Evolutionary conservation across 2,113 vertebrate genomes (phyloP), one percentile per base, ranked within the genome.

Genomic region (Canis aureus): DNA sequence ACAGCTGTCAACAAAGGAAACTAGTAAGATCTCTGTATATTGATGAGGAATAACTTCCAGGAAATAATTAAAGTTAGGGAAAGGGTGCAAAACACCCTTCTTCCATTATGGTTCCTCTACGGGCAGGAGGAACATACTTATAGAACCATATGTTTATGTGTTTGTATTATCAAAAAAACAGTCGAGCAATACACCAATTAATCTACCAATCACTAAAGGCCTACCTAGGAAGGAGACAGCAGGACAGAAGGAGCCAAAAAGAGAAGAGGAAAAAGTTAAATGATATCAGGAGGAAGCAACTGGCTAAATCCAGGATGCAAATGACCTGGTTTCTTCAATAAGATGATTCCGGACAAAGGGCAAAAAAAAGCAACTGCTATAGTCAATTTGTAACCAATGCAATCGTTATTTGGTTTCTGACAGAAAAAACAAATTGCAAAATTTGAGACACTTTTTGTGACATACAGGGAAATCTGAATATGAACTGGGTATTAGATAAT

Each of bases 331-430:
- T 89, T 92, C 66, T 49, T 85, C 80, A 96, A 43, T 4, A 80
- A 81, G 60, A 84, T 25, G 4, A 79, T 4, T 71, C 12, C 51
- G 51, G 22, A 43, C 35, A 8, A 84, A 8, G 23, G 23, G 43
- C 4, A 87, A 91, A 25, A 92, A 92, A 90, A 89, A 79, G 2
- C n/a, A 89, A 92, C 0, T 60, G 27, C 81, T 83, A 80, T 11
- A 62, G 15, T 57, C 38, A 89, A 71, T 8, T 8, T 80, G 10
- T 16, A 73, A 81, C 3, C n/a, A 69, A 16, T 32, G 27, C 5
- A 67, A 89, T 87, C 17, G 23, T 86, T 86, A 92, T 67, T 74
- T 85, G 59, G 60, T 95, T 91, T 95, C 35, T 78, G 49, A 85
- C 0, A 35, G 8, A 51, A 87, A 89, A 92, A 49, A 66, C 1